Evolutionary conservation across 2,797 vertebrate species (phyloP).

Genomic region (Sebastes glaucus): DNA sequence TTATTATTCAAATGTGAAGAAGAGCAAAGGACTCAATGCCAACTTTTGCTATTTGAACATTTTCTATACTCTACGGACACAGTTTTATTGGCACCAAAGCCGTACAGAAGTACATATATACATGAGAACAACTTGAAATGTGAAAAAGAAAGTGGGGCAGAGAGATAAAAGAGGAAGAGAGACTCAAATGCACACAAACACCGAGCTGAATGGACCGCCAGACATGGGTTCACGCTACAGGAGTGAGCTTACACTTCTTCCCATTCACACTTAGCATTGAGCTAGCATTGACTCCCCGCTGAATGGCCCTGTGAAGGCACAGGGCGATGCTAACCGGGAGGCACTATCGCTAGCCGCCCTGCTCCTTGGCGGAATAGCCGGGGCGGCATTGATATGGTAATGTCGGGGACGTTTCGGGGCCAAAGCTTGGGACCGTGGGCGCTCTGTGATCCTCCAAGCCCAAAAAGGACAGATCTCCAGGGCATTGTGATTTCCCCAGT

Average conservation of each 20-base stretch:
- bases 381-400: slow-evolving; percentile 77
- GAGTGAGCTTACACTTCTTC: slow-evolving; percentile 59
- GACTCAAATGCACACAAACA: slow-evolving; percentile 21
- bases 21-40: background rate
- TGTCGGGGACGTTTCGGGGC: slow-evolving; percentile 63
- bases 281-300: slow-evolving; percentile 72
- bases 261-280: slow-evolving; percentile 62
- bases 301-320: slow-evolving; percentile 63
- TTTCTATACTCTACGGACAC: background rate
- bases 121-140: slow-evolving; percentile 13
- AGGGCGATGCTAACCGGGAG: slow-evolving; percentile 62
- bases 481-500: slow-evolving; percentile 77
- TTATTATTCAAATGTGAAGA: background rate
- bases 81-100: background rate
- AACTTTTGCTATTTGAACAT: background rate
- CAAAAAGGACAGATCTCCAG: slow-evolving; percentile 76
- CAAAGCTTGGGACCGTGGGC: slow-evolving; percentile 74
- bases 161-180: slow-evolving; percentile 18
- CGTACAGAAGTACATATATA: background rate
- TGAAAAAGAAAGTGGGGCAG: slow-evolving; percentile 9
- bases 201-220: slow-evolving; percentile 32
- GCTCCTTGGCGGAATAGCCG: slow-evolving; percentile 64
- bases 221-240: slow-evolving; percentile 55
- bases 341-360: slow-evolving; percentile 63
- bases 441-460: slow-evolving; percentile 76